These are phyloP conservation scores for Amphimedon queenslandica DNA, from an alignment of 37 sponge, comb jelly and placozoan species.

Conservation along the genomic window DNA sequence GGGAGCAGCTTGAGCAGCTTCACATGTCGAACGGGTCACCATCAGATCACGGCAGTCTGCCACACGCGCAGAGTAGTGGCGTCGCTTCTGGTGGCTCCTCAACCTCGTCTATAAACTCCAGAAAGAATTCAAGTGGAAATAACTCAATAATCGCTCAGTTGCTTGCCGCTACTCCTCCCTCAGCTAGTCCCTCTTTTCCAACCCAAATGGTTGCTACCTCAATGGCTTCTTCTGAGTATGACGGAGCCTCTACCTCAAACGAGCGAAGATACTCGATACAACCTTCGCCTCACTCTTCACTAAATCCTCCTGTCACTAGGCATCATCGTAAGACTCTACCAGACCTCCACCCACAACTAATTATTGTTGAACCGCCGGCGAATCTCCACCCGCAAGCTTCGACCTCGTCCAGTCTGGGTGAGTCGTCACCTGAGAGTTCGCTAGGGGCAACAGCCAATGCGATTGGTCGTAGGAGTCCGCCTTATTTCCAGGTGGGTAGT, in stretches of 20 bases:
- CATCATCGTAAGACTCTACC: conserved; percentile 21
- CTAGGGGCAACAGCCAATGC: no score
- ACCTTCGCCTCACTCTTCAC: background rate
- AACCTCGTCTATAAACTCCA: no score
- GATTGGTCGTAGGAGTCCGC: no score
- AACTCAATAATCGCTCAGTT: conserved; percentile 26
- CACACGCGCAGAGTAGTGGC: no score
- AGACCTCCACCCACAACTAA: conserved; percentile 15
- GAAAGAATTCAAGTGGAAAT: conserved; percentile 24
- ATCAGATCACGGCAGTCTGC: no score
- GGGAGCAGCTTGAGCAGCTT: conserved; percentile 59
- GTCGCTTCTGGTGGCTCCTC: no score
- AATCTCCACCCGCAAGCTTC: background rate
- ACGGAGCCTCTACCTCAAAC: no score
- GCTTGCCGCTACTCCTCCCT: conserved; percentile 24
- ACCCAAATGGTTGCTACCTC: conserved; percentile 4
- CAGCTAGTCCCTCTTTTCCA: conserved; percentile 10
- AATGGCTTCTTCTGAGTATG: no score
- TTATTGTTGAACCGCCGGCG: background rate
- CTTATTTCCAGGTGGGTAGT: no score
- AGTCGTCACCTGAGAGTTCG: background rate
- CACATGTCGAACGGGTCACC: no score
- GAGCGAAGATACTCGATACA: no score
- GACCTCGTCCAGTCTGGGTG: background rate
- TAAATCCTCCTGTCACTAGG: background rate